These are phyloP conservation scores for Eumaeus atala DNA, from an alignment of 1,140 invertebrate species.

Conservation along the genomic window DNA sequence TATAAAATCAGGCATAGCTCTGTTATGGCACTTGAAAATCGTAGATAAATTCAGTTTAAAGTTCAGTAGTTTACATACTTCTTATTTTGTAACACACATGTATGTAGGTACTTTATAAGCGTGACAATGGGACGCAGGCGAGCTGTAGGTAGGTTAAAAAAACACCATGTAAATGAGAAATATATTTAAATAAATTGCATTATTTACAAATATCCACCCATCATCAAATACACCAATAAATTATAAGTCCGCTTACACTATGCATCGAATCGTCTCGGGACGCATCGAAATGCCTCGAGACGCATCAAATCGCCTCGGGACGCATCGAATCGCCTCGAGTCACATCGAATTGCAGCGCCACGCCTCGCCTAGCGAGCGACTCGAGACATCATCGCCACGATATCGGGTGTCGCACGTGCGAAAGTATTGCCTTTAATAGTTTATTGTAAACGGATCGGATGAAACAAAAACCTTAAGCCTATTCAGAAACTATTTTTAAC, in stretches of 20 bases:
- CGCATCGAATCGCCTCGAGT: constrained; percentile 2
- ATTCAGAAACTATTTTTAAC: too few species aligned
- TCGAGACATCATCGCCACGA: too few species aligned
- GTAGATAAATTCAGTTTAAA: too few species aligned
- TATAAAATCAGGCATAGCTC: too few species aligned
- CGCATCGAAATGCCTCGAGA: constrained; percentile 2
- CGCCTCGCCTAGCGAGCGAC: not conserved
- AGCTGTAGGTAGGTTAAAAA: constrained; percentile 16
- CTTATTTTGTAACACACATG: too few species aligned
- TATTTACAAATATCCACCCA: constrained; percentile 47
- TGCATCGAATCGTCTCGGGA: not conserved
- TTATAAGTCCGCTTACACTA: constrained; percentile 26
- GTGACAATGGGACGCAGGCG: too few species aligned
- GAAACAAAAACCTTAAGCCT: too few species aligned
- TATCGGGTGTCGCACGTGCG: too few species aligned
- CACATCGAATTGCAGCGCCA: not conserved
- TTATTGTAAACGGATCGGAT: too few species aligned
- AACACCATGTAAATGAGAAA: constrained; percentile 35
- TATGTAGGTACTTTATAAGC: too few species aligned
- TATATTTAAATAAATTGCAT: constrained; percentile 48
- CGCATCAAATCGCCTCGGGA: not conserved
- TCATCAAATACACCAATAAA: constrained; percentile 46
- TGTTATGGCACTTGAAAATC: too few species aligned
- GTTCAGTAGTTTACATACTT: too few species aligned
- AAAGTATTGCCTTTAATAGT: not conserved